Conservation (phyloP, 2,113 vertebrate genomes). For the Climacteris rufus region DNA sequence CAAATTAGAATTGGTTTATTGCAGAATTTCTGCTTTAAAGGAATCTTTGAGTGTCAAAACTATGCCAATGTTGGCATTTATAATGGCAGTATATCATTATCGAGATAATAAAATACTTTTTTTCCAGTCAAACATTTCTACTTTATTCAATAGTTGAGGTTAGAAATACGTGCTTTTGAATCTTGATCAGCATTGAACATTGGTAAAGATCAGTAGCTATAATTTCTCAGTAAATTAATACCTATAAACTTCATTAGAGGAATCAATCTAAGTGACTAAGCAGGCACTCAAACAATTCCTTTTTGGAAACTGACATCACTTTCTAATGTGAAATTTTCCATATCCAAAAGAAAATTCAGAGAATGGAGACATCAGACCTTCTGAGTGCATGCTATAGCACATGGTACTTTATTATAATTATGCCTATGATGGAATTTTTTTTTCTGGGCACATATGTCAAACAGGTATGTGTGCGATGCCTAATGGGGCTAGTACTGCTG, state of each 20-base stretch:
- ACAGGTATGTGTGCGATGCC: background rate
- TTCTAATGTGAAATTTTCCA: background rate
- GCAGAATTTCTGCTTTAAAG: background rate
- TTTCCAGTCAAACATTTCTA: background rate
- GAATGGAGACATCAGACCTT: background rate
- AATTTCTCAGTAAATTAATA: background rate
- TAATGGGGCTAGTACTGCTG: background rate
- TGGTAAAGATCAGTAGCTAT: background rate
- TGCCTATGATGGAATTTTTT: background rate
- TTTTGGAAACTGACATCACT: background rate
- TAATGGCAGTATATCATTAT: background rate
- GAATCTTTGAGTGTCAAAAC: background rate
- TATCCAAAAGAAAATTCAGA: background rate
- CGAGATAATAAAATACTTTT: conserved; percentile 6
- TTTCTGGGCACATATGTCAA: background rate
- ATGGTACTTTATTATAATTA: background rate
- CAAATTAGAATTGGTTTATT: background rate
- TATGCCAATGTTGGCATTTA: background rate
- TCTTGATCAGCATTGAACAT: background rate
- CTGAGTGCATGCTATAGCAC: background rate
- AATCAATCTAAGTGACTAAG: background rate
- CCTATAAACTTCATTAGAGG: background rate
- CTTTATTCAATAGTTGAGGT: conserved; percentile 24
- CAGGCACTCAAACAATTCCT: background rate
- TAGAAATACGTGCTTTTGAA: conserved; percentile 3